phyloP scores from a whole-genome alignment of 2,888 invertebrate genomes.

The Muschampia plurimacula region DNA sequence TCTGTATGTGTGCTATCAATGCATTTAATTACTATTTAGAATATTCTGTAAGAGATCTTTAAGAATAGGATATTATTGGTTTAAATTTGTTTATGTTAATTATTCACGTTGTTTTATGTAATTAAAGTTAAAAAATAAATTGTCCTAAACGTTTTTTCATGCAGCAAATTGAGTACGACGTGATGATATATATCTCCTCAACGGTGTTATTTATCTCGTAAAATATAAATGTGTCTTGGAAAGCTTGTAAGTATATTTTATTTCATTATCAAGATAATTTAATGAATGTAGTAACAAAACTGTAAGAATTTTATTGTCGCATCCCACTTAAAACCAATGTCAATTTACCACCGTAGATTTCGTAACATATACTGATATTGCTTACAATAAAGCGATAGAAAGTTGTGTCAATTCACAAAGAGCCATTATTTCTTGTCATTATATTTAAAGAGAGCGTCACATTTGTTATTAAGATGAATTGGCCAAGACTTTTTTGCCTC shows the following conservation, averaged over 20 bases:
- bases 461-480: slow-evolving; percentile 3
- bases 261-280: not conserved
- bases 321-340: slow-evolving; percentile 45
- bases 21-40: too few relatives aligned
- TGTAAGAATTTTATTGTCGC: slow-evolving; percentile 48
- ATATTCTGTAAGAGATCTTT: too few relatives aligned
- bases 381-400: slow-evolving; percentile 45
- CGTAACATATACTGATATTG: slow-evolving; percentile 34
- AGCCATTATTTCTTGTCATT: slow-evolving; percentile 22
- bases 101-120: too few relatives aligned
- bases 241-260: not conserved
- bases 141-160: too few relatives aligned
- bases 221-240: too few relatives aligned
- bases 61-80: too few relatives aligned
- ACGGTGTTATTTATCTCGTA: too few relatives aligned
- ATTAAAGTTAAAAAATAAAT: too few relatives aligned
- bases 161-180: too few relatives aligned
- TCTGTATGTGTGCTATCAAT: too few relatives aligned
- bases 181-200: too few relatives aligned
- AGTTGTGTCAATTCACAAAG: slow-evolving; percentile 19
- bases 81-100: too few relatives aligned
- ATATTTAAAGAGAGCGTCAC: not conserved
- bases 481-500: not conserved
- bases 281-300: slow-evolving; percentile 33
- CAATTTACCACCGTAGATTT: slow-evolving; percentile 46